These are phyloP conservation scores for Cotesia congregata DNA, from an alignment of 2,888 invertebrate genomes.

Conservation along the genomic window DNA sequence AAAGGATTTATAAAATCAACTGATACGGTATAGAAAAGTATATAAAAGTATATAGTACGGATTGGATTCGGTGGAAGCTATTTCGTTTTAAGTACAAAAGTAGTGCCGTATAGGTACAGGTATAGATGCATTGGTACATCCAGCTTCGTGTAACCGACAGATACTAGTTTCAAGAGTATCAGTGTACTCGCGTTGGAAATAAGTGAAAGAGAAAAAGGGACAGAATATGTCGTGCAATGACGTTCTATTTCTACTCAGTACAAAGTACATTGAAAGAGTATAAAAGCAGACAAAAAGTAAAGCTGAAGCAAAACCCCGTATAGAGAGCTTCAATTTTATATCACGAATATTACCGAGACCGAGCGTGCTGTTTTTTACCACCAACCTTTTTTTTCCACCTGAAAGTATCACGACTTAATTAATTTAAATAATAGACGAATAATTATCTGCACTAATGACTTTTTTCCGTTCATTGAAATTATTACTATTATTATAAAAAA, in stretches of 20 bases:
- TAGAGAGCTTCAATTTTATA: constrained; percentile 8
- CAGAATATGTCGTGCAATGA: not conserved
- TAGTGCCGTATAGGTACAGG: constrained; percentile 28
- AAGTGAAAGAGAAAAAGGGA: constrained; percentile 38
- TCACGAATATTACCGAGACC: not conserved
- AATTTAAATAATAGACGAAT: too few relatives aligned
- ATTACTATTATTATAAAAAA: too few relatives aligned
- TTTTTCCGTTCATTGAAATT: too few relatives aligned
- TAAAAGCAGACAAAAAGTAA: not conserved
- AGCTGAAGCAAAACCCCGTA: constrained; percentile 28
- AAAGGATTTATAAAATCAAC: constrained; percentile 4
- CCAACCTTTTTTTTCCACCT: too few relatives aligned
- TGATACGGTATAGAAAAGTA: too few relatives aligned
- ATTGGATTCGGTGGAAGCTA: constrained; percentile 27
- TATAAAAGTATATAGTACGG: not conserved
- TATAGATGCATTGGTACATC: constrained; percentile 10
- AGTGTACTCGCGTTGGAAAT: too few relatives aligned
- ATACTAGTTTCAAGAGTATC: too few relatives aligned
- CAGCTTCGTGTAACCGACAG: too few relatives aligned
- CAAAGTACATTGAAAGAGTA: constrained; percentile 5
- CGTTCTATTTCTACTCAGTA: constrained; percentile 10
- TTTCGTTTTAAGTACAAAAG: constrained; percentile 5
- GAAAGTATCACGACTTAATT: too few relatives aligned
- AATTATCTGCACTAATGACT: too few relatives aligned
- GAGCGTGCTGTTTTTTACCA: too few relatives aligned